Base-by-base conservation (phyloP, 1,140 invertebrate genomes). In the Zophobas morio region DNA sequence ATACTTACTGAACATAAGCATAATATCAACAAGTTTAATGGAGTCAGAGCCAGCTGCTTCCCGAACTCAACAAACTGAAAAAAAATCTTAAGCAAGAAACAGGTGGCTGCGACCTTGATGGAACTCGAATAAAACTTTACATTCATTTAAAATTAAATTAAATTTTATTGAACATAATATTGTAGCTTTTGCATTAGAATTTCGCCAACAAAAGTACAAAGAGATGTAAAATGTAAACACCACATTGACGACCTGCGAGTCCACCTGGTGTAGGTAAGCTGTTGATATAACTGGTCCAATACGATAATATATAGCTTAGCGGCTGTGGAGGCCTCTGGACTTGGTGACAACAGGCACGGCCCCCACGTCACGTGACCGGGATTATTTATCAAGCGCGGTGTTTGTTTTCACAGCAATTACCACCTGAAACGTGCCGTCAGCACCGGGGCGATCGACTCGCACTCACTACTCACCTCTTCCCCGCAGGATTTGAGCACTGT, bases 401-500 rank as follows among this genome's bases (percentile, higher is more conserved):
- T 96, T 97, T 89, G 93, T 94, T 91, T 97, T 97, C 85, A 95
- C 94, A 87, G 96, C 95, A 90, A 97, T 96, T 81, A 97, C 95
- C 88, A 95, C 85, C 85, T 86, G 76, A 54, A 85, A 85, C 63
- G 73, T 6, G 40, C 72, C 32, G 20, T 8, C 36, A 57, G 20
- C 20, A 20, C 20, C 20, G 20, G 20, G 20, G 60, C 47, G 5
- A 51, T 53, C 74, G n/a, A n/a, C 34, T 39, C 4, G 76, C 4
- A 32, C 1, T 66, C 20, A 42, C n/a, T 47, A 77, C 83, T 81
- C 80, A 85, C 95, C 89, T 96, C 95, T 89, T 96, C 95, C 80
- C 94, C 94, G 87, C 95, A 96, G 81, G 96, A 94, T 87, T 95
- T 96, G 85, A 97, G 90, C 78, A 97, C 96, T 81, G 95, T 97